Evolutionary conservation across 1,140 invertebrate species (phyloP).

Genomic region (Rhopalosiphum maidis): DNA sequence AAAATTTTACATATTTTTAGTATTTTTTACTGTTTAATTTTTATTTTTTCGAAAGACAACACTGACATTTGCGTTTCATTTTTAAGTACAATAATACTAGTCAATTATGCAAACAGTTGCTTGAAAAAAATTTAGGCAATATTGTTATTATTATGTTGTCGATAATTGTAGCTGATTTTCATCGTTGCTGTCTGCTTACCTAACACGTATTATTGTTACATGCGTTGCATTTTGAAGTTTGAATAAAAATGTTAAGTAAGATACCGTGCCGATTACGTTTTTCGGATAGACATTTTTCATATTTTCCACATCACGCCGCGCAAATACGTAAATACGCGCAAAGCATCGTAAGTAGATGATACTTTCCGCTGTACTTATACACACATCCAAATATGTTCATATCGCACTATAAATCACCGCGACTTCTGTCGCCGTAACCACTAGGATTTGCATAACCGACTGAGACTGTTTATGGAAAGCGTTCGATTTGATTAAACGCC

Average conservation of each 20-base stretch:
- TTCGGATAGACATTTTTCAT: neutral
- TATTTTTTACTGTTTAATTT: too few relatives aligned
- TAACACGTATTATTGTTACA: neutral
- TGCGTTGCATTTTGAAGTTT: neutral
- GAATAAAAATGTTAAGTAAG: neutral
- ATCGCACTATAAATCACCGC: neutral
- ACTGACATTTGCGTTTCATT: too few relatives aligned
- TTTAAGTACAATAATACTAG: too few relatives aligned
- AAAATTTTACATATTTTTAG: too few relatives aligned
- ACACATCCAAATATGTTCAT: neutral
- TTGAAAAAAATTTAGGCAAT: too few relatives aligned
- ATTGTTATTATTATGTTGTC: neutral
- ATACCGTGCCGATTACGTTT: neutral
- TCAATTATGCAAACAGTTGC: too few relatives aligned
- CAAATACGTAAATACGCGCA: neutral
- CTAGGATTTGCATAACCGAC: neutral
- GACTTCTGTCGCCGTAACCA: neutral
- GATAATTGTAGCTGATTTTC: neutral
- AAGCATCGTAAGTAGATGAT: neutral
- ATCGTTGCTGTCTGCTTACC: neutral
- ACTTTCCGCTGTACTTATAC: neutral
- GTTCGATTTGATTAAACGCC: neutral
- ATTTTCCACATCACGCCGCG: neutral
- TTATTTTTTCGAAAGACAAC: too few relatives aligned
- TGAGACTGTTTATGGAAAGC: neutral